These are phyloP conservation scores for Branchipolynoe longqiensis DNA, from an alignment of 2,888 invertebrate species.

Conservation along the genomic window DNA sequence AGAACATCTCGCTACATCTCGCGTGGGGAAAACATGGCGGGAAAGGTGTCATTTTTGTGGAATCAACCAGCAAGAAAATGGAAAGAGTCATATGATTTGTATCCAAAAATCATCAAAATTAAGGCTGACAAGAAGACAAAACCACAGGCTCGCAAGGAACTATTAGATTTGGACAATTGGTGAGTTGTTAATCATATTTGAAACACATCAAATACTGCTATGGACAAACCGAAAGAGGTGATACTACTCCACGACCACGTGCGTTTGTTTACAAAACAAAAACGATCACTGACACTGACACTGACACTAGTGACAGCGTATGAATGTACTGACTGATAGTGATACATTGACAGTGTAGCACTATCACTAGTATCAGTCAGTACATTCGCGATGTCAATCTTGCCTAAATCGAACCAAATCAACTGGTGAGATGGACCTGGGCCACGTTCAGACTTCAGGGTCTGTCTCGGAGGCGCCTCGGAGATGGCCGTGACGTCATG, in stretches of 20 bases:
- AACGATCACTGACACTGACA: too few relatives aligned
- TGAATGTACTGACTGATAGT: too few relatives aligned
- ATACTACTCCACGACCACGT: neutral
- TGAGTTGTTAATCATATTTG: neutral
- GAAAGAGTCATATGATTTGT: neutral
- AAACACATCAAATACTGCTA: neutral
- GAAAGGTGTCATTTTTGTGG: neutral
- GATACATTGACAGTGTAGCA: too few relatives aligned
- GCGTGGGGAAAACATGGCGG: neutral
- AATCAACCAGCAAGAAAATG: slow-evolving; percentile 14
- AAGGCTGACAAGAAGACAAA: slow-evolving; percentile 54
- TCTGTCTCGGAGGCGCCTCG: too few relatives aligned
- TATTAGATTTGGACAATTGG: slow-evolving; percentile 55
- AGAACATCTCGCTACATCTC: neutral
- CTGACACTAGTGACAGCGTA: too few relatives aligned
- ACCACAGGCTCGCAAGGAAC: slow-evolving; percentile 49
- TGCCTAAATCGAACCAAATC: too few relatives aligned
- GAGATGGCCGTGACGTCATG: too few relatives aligned
- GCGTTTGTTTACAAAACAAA: neutral
- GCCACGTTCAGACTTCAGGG: too few relatives aligned
- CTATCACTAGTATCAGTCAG: too few relatives aligned
- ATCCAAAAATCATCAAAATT: slow-evolving; percentile 12
- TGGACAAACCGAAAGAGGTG: neutral
- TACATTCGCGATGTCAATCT: too few relatives aligned
- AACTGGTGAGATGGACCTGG: too few relatives aligned